Conservation (phyloP, 2,797 vertebrate genomes). For the Acipenser transmontanus region DNA sequence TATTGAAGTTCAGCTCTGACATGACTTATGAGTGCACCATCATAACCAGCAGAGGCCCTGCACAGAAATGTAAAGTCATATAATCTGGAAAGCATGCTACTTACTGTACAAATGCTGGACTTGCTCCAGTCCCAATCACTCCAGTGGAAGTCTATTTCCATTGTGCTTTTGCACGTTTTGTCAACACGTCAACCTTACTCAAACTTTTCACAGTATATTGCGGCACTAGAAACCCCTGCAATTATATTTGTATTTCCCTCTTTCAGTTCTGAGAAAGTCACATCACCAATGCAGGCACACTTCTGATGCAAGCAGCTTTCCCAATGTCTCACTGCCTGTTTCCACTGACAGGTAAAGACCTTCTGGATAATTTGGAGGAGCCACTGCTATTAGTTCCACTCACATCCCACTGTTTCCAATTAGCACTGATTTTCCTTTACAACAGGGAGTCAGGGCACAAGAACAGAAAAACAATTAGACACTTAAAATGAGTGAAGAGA, state of each 20-base stretch:
- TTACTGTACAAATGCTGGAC: constrained; percentile 16
- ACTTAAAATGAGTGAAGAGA: constrained; percentile 22
- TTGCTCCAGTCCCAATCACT: constrained; percentile 3
- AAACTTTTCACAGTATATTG: constrained; percentile 23
- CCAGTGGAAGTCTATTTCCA: constrained; percentile 21
- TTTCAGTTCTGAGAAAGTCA: constrained; percentile 24
- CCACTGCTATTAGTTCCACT: constrained; percentile 33
- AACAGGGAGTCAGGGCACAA: constrained; percentile 31
- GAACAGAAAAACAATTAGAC: constrained; percentile 22
- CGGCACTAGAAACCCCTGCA: constrained; percentile 26
- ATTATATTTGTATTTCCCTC: constrained; percentile 8
- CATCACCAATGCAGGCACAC: constrained; percentile 21
- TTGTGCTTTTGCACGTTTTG: constrained; percentile 16
- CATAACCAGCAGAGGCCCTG: not conserved
- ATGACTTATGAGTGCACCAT: not conserved
- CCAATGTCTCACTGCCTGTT: constrained; percentile 28
- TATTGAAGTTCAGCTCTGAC: not conserved
- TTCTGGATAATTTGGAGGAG: constrained; percentile 30
- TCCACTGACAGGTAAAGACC: constrained; percentile 29
- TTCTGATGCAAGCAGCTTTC: constrained; percentile 27
- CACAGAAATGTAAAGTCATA: not conserved
- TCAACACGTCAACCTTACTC: not conserved
- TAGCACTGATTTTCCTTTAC: constrained; percentile 42
- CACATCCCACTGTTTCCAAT: constrained; percentile 41
- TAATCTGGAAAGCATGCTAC: constrained; percentile 1